Evolutionary conservation across 2,797 vertebrate species (phyloP).

Genomic region (Tokudaia muenninki): DNA sequence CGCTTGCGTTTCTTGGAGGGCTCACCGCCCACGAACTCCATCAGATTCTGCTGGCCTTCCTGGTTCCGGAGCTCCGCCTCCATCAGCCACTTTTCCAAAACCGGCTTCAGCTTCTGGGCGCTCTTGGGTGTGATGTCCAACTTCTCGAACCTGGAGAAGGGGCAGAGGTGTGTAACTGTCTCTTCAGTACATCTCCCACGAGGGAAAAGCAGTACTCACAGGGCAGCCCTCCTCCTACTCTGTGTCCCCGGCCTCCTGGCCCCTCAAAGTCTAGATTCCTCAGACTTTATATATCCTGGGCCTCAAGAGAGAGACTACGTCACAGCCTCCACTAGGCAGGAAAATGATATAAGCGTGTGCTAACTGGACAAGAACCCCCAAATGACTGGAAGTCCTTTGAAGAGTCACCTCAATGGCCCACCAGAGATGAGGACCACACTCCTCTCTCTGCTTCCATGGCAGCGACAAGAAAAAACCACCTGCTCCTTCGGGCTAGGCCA

Average conservation of each 20-base stretch:
- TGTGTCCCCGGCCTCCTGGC: not conserved
- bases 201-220: fast-evolving
- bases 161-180: not conserved
- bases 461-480: not conserved
- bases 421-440: not conserved
- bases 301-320: not conserved
- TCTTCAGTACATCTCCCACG: not conserved
- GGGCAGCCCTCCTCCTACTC: not conserved
- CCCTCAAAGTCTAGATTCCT: not conserved
- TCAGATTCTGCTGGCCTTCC: constrained; percentile 97
- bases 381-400: not conserved
- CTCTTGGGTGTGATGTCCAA: constrained; percentile 99
- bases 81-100: constrained; percentile 97
- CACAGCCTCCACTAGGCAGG: not conserved
- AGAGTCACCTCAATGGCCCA: not conserved
- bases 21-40: constrained; percentile 98
- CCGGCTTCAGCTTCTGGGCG: constrained; percentile 98
- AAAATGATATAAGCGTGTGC: not conserved
- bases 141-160: constrained; percentile 94
- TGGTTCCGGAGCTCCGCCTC: constrained; percentile 98
- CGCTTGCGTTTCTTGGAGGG: constrained; percentile 98
- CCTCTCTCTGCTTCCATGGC: not conserved
- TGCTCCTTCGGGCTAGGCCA: not conserved
- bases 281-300: not conserved
- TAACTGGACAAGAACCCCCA: not conserved